Percentiles rank a stretch among this genome's conserved stretches.
phyloP scores from a whole-genome alignment of 2,888 invertebrate genomes.

The Siphlonurus alternatus region DNA sequence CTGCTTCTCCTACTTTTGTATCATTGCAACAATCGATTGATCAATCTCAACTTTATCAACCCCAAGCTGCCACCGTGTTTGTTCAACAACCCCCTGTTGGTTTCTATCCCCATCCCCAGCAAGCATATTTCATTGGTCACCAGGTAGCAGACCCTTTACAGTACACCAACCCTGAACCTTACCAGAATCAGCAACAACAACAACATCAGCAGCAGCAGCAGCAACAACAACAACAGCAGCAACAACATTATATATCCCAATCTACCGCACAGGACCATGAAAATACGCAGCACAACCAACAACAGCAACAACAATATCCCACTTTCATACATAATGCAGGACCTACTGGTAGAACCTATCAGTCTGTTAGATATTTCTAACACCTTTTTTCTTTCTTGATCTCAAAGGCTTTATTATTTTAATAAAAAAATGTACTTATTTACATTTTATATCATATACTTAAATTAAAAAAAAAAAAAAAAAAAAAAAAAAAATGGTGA shows the following conservation, averaged over 20 bases:
- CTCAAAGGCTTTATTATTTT: neutral
- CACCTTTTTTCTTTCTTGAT: neutral
- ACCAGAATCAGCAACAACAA: conserved; percentile 15
- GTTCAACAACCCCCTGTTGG: neutral
- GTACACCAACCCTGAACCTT: conserved; percentile 11
- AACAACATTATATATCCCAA: conserved; percentile 17
- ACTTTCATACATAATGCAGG: conserved; percentile 5
- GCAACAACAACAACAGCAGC: conserved; percentile 21
- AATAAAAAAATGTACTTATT: too few species aligned
- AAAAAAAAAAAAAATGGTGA: too few species aligned
- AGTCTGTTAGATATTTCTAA: neutral
- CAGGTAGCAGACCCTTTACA: conserved; percentile 8
- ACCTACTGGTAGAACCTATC: neutral
- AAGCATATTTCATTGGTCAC: conserved; percentile 1
- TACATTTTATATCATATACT: too few species aligned
- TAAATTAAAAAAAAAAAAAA: too few species aligned
- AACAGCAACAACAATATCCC: conserved; percentile 17
- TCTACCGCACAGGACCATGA: conserved; percentile 16
- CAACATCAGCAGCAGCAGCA: conserved; percentile 19
- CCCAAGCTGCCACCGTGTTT: neutral
- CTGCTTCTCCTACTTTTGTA: neutral
- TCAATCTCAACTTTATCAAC: neutral
- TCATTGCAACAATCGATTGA: neutral
- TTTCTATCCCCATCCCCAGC: neutral
- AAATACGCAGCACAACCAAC: conserved; percentile 19